Evolutionary conservation across 2,113 vertebrate species (phyloP).

Genomic region (Tyto alba): DNA sequence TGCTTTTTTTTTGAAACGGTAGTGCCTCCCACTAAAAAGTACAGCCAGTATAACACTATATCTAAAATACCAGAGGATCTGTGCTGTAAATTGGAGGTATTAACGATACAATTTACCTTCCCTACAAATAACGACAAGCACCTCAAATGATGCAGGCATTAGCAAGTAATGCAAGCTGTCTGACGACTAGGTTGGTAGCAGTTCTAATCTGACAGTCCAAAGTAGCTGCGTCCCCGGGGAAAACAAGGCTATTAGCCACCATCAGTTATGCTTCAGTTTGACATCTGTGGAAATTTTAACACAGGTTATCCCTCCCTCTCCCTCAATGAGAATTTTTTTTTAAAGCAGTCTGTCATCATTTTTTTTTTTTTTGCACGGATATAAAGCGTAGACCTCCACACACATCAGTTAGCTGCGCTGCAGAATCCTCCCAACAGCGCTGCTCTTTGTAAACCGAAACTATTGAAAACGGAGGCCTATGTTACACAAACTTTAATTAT

Average conservation of each 20-base stretch:
- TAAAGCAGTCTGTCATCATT: constrained; percentile 3
- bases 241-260: constrained; percentile 69
- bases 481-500: constrained; percentile 50
- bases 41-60: neutral
- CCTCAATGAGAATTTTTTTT: constrained; percentile 25
- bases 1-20: neutral
- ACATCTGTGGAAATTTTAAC: constrained; percentile 71
- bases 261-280: constrained; percentile 66
- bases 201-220: constrained; percentile 73
- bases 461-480: neutral
- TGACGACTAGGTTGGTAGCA: constrained; percentile 40
- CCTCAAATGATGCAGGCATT: constrained; percentile 17
- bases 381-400: neutral
- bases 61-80: neutral
- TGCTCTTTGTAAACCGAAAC: neutral
- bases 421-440: neutral
- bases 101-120: constrained; percentile 30
- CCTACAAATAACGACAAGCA: constrained; percentile 33
- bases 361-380: constrained; percentile 2
- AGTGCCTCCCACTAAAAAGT: neutral
- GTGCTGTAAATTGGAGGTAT: neutral
- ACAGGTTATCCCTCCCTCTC: constrained; percentile 57
- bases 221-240: constrained; percentile 69
- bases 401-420: neutral
- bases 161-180: constrained; percentile 50